Evolutionary conservation across 2,888 invertebrate genomes (phyloP).

Genomic region (Bhutanitis thaidina): DNA sequence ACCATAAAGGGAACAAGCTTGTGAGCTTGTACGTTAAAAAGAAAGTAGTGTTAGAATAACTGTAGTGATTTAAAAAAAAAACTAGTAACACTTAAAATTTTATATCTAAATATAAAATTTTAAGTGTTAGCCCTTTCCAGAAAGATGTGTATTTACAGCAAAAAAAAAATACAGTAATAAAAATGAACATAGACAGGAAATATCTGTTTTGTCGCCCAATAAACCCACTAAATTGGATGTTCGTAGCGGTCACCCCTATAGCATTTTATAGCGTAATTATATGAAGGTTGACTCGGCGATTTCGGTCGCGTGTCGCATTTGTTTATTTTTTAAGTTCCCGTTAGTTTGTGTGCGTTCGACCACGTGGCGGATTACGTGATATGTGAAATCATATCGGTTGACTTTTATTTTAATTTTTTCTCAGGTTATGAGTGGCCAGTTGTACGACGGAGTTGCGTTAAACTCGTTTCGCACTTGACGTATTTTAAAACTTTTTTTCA

Average conservation of each 20-base stretch:
- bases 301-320: constrained; percentile 17
- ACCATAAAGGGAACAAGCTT: too few relatives aligned
- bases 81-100: too few relatives aligned
- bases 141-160: neutral
- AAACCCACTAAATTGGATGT: constrained; percentile 35
- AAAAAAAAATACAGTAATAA: constrained; percentile 20
- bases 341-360: neutral
- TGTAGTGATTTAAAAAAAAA: too few relatives aligned
- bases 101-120: too few relatives aligned
- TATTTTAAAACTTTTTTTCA: too few relatives aligned
- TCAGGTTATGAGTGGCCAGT: too few relatives aligned
- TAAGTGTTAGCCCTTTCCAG: too few relatives aligned
- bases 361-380: neutral
- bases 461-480: too few relatives aligned
- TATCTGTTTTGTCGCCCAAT: constrained; percentile 35
- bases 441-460: too few relatives aligned
- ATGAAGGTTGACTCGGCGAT: constrained; percentile 17
- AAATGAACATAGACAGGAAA: constrained; percentile 28
- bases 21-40: too few relatives aligned
- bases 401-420: neutral
- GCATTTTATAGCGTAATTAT: constrained; percentile 30
- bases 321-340: neutral
- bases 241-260: constrained; percentile 25
- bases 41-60: too few relatives aligned
- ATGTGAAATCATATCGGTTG: neutral